phyloP scores from a whole-genome alignment of 2,888 invertebrate species.

The Operophtera brumata region DNA sequence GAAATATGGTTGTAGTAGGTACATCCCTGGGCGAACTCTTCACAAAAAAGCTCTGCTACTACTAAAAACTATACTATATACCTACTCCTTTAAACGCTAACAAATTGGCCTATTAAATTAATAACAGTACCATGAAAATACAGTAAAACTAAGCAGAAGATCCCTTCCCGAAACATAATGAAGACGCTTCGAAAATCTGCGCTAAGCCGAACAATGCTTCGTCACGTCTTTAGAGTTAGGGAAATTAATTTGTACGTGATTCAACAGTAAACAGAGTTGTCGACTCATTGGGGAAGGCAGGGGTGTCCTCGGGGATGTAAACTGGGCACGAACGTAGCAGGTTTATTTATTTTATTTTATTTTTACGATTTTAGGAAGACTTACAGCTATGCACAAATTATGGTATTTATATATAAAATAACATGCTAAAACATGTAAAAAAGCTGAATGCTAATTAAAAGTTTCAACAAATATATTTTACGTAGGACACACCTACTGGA shows the following conservation, averaged over 20 bases:
- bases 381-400: too few species aligned
- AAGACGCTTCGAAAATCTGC: constrained; percentile 31
- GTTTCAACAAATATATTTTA: too few species aligned
- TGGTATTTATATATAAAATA: too few species aligned
- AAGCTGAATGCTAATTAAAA: too few species aligned
- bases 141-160: constrained; percentile 23
- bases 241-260: constrained; percentile 44
- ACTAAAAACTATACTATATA: too few species aligned
- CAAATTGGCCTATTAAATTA: constrained; percentile 1
- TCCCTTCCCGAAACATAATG: constrained; percentile 29
- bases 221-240: constrained; percentile 33
- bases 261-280: constrained; percentile 36
- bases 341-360: too few species aligned
- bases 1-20: too few species aligned
- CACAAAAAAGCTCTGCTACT: too few species aligned
- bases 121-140: constrained; percentile 4
- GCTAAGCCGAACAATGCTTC: constrained; percentile 28
- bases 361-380: too few species aligned
- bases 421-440: too few species aligned
- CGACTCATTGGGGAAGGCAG: constrained; percentile 30
- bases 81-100: neutral
- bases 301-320: neutral
- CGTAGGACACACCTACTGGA: too few species aligned
- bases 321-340: neutral
- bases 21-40: too few species aligned